These are phyloP conservation scores for Mesocricetus auratus DNA, from an alignment of 2,113 vertebrate species.

Conservation along the genomic window DNA sequence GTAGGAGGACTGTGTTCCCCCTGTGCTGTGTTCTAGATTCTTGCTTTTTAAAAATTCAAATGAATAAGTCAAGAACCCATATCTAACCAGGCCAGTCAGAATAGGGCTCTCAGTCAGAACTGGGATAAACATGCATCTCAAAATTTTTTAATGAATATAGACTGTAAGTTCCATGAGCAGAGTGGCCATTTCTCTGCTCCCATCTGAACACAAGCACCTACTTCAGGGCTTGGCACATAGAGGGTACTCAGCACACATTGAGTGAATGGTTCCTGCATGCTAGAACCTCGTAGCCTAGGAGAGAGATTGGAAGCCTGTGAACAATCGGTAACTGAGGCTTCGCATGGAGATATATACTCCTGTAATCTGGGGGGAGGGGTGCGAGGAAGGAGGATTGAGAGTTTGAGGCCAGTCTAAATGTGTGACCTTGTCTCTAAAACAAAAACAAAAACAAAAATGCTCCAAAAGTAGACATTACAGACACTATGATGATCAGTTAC, in stretches of 20 bases:
- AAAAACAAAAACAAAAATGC: background rate
- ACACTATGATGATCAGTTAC: background rate
- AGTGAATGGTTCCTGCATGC: background rate
- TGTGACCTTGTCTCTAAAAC: background rate
- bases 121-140: background rate
- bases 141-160: background rate
- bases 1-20: background rate
- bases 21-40: background rate
- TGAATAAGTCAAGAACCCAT: background rate
- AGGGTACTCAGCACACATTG: background rate
- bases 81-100: background rate
- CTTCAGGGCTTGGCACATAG: background rate
- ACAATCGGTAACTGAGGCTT: background rate
- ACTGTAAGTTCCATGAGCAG: background rate
- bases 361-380: background rate
- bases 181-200: background rate
- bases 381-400: background rate
- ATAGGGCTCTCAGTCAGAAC: background rate
- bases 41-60: slow-evolving; percentile 13
- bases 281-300: background rate
- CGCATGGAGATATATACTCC: background rate
- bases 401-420: background rate
- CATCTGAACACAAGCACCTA: background rate
- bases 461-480: background rate
- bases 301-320: slow-evolving; percentile 24